phyloP scores from a whole-genome alignment of 2,113 vertebrate genomes.

The Lophius piscatorius region DNA sequence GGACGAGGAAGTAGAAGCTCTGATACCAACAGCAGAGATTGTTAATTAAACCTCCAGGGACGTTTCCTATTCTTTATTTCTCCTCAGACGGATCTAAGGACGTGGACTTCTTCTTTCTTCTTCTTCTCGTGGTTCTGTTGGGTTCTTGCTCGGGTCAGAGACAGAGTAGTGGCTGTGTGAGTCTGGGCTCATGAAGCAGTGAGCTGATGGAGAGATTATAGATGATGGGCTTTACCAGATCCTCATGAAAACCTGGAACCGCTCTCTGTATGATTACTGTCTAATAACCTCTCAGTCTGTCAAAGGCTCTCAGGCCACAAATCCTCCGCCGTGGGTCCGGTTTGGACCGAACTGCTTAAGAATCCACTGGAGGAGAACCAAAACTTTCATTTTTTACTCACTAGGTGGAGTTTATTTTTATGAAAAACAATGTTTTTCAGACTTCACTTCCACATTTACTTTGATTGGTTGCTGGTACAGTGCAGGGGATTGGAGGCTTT shows the following conservation, averaged over 20 bases:
- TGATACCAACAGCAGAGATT: conserved; percentile 50
- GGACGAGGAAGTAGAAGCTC: conserved; percentile 21
- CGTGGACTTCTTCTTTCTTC: conserved; percentile 43
- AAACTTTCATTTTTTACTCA: too few species aligned
- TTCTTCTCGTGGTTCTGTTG: conserved; percentile 52
- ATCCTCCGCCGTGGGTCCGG: too few species aligned
- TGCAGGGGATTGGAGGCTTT: too few species aligned
- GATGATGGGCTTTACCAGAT: conserved; percentile 37
- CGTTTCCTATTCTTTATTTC: conserved; percentile 44
- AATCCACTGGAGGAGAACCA: too few species aligned
- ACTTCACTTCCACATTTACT: too few species aligned
- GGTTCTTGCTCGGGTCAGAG: conserved; percentile 45
- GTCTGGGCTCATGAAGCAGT: conserved; percentile 12
- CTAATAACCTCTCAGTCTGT: too few species aligned
- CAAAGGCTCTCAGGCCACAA: too few species aligned
- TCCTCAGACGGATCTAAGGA: conserved; percentile 64
- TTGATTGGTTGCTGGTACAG: too few species aligned
- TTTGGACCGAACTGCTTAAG: too few species aligned
- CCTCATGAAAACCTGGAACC: conserved; percentile 38
- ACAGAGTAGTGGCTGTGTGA: conserved; percentile 12
- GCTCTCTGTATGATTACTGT: conserved; percentile 47
- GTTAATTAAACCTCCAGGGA: conserved; percentile 73
- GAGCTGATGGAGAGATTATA: conserved; percentile 22
- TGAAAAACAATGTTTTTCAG: too few species aligned
- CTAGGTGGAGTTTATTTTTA: too few species aligned